Base-by-base conservation (phyloP, 2,888 invertebrate genomes). In the Gymnocheta viridis region DNA sequence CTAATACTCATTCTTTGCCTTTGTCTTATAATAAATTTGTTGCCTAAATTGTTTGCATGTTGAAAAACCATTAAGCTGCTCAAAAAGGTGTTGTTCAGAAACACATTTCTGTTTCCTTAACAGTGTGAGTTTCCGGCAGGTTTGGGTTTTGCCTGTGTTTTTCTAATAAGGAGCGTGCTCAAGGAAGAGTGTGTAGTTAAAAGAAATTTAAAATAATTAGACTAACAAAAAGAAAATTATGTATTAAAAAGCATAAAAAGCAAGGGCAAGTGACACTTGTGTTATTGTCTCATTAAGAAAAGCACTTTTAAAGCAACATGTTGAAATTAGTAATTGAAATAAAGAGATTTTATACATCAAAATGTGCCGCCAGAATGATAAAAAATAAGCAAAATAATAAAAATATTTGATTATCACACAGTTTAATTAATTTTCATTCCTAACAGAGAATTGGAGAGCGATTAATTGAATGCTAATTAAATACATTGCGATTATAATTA, bases 51-150 rank as follows among this genome's bases (percentile, higher is more conserved):
- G 35, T 64, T 76, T 76, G 69, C 82, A 70, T 82, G 82, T 70
- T 56, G 27, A 47, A 54, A 54, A 74, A 54, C 74, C 54, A 81
- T 81, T 81, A 81, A 41, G 62, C 32, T 47, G 51, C 24, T 35
- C 54, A 38, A 73, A 64, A 72, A 74, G 62, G 81, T 74, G 64
- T 70, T 56, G 27, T 24, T 27, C 9, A 49, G 58, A 70, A 32
- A 72, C 76, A 66, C 64, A 76, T 76, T 76, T 64, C 49, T 82
- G 64, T 82, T 70, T 82, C 76, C 76, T 62, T 38, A 70, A 74
- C 62, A n/a, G 64, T 58, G 38, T 22, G 14, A 22, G 14, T 58
- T 72, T 41, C 44, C 32, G 19, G 10, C 41, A n/a, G 27, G 41
- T 44, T 56, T 14, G 9, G 6, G 27, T 19, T n/a, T n/a, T n/a